Evolutionary conservation across 1,140 invertebrate species (phyloP).

Genomic region (Triops cancriformis): DNA sequence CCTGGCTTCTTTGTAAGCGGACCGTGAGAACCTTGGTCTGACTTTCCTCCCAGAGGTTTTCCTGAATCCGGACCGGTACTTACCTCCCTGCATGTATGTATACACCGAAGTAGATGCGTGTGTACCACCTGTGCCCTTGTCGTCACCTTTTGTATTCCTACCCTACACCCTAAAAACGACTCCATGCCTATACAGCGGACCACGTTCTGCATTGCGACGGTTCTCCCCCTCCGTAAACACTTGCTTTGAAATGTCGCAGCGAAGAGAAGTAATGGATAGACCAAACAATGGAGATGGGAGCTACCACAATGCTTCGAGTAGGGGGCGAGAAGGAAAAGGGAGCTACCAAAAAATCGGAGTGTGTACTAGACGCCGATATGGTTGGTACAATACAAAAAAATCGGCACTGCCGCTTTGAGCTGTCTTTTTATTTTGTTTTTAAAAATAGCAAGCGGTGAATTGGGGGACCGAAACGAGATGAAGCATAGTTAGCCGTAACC

Average conservation of each 20-base stretch:
- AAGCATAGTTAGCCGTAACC: background rate
- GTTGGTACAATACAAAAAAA: no score
- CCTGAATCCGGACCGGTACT: constrained; percentile 3
- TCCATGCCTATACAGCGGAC: background rate
- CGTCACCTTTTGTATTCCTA: constrained; percentile 2
- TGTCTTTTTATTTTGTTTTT: background rate
- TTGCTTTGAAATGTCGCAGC: background rate
- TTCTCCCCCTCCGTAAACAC: background rate
- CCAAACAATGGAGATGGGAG: no score
- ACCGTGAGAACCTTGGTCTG: background rate
- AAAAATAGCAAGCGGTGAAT: background rate
- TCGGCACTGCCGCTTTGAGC: no score
- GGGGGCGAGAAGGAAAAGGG: no score
- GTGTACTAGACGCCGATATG: no score
- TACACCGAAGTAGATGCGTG: background rate
- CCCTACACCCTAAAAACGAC: background rate
- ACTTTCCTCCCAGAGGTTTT: constrained; percentile 13
- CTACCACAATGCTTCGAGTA: no score
- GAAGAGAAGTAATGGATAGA: no score
- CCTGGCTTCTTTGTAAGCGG: background rate
- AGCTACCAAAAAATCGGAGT: no score
- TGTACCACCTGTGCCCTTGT: constrained; percentile 5
- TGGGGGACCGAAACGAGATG: background rate
- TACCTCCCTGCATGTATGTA: constrained; percentile 10
- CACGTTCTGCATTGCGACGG: background rate